Base-by-base conservation (phyloP, 2,113 vertebrate genomes). In the Megaleporinus macrocephalus region DNA sequence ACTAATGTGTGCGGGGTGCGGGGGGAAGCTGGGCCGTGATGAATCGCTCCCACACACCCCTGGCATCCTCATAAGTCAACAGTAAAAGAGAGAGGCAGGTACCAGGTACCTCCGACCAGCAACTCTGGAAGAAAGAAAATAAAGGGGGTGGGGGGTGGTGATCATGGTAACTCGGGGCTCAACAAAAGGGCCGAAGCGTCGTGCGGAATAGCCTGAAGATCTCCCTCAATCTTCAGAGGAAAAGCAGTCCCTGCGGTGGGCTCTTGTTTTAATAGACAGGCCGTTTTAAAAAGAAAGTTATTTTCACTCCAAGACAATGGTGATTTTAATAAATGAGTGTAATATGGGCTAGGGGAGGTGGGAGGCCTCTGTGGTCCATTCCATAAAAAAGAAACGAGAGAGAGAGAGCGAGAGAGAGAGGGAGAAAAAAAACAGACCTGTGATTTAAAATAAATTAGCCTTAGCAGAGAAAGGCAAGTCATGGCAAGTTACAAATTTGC, bases 51-150 rank as follows among this genome's bases (percentile, higher is more conserved):
- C 87, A 88, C 84, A 88, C 86, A 90, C 86, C 89, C 88, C 86
- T 92, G 92, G 91, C 93, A 92, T 92, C 92, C 92, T 94, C 94
- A 94, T 94, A 94, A 93, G 93, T 95, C 94, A 94, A 90, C 89
- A 92, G 87, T 92, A 92, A 91, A 93, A 93, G 91, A 92, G 92
- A 90, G 86, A 88, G 87, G 89, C 57, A 33, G 74, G 66, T 85
- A 90, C 83, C 91, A 87, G 90, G 85, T 85, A 49, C 77, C 73
- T 83, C 74, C 65, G 80, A 62, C 59, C 78, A 79, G 73, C 47
- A 70, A 73, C 53, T 65, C 24, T 24, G 76, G 47, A 77, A 65
- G 27, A 44, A 69, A 63, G 53, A 81, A 77, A 16, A 20, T 41
- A 69, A 57, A 36, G 18, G 15, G 59, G 15, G 15, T 20, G 63